Evolutionary conservation across 2,113 vertebrate species (phyloP).

Genomic region (Platysteira castanea): DNA sequence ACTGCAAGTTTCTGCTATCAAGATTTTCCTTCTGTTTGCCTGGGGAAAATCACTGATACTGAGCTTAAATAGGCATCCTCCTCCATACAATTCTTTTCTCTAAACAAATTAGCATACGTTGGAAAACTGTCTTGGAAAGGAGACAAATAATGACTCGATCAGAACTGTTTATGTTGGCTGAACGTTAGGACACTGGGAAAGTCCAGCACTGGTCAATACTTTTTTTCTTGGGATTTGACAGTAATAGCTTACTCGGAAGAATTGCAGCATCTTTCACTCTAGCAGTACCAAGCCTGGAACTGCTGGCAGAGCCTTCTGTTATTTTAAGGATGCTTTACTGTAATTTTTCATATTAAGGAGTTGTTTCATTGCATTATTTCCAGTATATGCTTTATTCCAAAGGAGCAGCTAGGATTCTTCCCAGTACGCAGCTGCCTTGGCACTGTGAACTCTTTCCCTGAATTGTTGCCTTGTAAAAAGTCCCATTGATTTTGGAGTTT

Average conservation of each 20-base stretch:
- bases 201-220: neutral
- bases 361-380: constrained; percentile 43
- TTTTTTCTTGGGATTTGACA: constrained; percentile 26
- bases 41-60: constrained; percentile 14
- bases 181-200: constrained; percentile 38
- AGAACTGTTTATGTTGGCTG: constrained; percentile 31
- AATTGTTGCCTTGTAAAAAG: constrained; percentile 63
- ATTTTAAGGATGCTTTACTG: constrained; percentile 33
- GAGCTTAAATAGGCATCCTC: neutral
- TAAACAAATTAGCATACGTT: constrained; percentile 30
- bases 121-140: constrained; percentile 40
- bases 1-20: neutral
- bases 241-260: constrained; percentile 24
- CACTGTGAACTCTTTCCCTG: constrained; percentile 1
- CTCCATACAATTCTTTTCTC: neutral
- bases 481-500: constrained; percentile 62
- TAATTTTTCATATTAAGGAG: constrained; percentile 33
- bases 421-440: constrained; percentile 57
- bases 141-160: neutral
- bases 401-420: constrained; percentile 45
- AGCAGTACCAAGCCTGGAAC: neutral
- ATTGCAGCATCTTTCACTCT: constrained; percentile 1
- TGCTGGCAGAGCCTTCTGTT: constrained; percentile 17
- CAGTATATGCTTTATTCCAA: constrained; percentile 33
- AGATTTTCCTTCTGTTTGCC: neutral